Evolutionary conservation across 2,888 invertebrate genomes (phyloP).

Genomic region (Tuberolachnus salignus): DNA sequence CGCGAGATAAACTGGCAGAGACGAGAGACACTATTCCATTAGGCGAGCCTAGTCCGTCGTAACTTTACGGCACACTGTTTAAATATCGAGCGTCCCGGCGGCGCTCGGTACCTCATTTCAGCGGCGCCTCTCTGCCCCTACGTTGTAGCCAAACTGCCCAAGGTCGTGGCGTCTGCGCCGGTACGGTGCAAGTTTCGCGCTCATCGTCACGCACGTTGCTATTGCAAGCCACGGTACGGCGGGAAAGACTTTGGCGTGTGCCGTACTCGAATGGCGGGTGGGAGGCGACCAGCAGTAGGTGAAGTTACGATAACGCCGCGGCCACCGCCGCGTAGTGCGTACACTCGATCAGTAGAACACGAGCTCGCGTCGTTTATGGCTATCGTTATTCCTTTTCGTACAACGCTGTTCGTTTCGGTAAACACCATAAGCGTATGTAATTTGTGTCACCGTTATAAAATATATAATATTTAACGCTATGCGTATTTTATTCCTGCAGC

Average conservation of each 20-base stretch:
- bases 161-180: constrained; percentile 55
- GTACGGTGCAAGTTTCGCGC: constrained; percentile 41
- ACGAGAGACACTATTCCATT: background rate
- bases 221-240: background rate
- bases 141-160: constrained; percentile 24
- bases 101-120: background rate
- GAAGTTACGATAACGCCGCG: constrained; percentile 37
- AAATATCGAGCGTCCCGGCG: constrained; percentile 48
- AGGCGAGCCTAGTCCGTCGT: background rate
- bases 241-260: background rate
- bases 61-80: constrained; percentile 42
- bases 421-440: no score
- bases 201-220: constrained; percentile 16
- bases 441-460: background rate
- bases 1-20: background rate
- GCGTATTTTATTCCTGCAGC: no score
- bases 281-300: background rate
- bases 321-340: background rate
- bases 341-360: constrained; percentile 49
- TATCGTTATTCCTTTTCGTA: no score
- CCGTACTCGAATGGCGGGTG: background rate
- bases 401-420: no score
- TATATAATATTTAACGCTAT: background rate
- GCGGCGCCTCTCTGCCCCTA: background rate
- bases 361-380: constrained; percentile 28